Evolutionary conservation across 2,797 vertebrate species (phyloP), one percentile per base, ranked within the genome.

Genomic region (Ispidina picta): DNA sequence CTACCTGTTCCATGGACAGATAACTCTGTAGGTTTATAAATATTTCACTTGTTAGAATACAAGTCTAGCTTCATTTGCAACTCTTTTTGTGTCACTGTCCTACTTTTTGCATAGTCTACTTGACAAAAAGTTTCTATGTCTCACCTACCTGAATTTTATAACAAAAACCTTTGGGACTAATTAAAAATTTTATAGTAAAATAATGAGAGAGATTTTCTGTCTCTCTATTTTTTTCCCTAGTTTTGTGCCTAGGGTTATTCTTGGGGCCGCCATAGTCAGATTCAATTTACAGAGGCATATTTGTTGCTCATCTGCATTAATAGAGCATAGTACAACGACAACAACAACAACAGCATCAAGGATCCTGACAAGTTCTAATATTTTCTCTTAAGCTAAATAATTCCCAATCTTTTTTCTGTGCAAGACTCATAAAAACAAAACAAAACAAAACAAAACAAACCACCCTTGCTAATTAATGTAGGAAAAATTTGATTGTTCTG

Each of bases 121-220:
- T 97, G 94, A 96, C 97, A 95, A 81, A 96, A 79, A 93, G 84
- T 93, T 96, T 96, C 91, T 82, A 60, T 92, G 85, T 96, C 88
- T 97, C 92, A 95, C 90, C 92, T 95, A 92, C 86, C 91, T 65
- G 87, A 96, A 96, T 97, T 95, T 97, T 97, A 94, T 96, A 95
- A 89, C 79, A 93, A 94, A 86, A 96, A 93, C 97, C 97, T 96
- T 91, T 95, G 97, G 97, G 97, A 98, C 95, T 97, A 97, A 98
- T 98, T 98, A 98, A 97, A 96, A 96, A 96, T 97, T 96, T 97
- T 97, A 97, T 37, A 96, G 90, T 81, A 93, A 97, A 97, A 96
- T 96, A 96, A 96, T 94, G 95, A 97, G 96, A 95, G 83, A 96
- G 46, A 85, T 96, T 96, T 94, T 93, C 90, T 85, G 55, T 87